Conservation (phyloP, 1,140 invertebrate genomes). For the Zaprionus ornatus region DNA sequence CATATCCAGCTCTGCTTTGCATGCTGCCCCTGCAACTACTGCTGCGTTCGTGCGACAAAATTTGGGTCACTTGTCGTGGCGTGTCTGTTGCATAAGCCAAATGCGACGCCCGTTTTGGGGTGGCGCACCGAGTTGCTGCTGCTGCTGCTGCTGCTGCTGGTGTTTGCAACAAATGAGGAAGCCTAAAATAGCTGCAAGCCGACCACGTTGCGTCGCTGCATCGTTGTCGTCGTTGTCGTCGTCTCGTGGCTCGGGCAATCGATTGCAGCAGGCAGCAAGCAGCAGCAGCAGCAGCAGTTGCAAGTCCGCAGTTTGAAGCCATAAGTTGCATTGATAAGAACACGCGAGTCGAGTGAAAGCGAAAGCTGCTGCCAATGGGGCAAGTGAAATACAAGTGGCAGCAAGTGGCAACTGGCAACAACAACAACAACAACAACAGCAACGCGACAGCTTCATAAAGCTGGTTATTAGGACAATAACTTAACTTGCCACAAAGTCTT, state of each 20-base stretch:
- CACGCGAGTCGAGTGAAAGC: slow-evolving; percentile 34
- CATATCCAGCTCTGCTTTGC: background rate
- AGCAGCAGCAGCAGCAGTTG: slow-evolving; percentile 16
- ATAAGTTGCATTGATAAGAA: slow-evolving; percentile 75
- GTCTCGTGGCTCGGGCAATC: slow-evolving; percentile 46
- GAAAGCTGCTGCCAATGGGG: slow-evolving; percentile 36
- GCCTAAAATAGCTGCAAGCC: slow-evolving; percentile 71
- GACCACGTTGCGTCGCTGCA: slow-evolving; percentile 53
- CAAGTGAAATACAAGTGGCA: slow-evolving; percentile 38
- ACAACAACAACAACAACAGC: background rate
- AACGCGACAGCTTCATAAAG: background rate
- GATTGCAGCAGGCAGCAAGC: slow-evolving; percentile 46
- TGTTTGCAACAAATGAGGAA: slow-evolving; percentile 69
- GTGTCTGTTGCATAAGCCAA: slow-evolving; percentile 43
- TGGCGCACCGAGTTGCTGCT: slow-evolving; percentile 1
- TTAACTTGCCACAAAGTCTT: background rate
- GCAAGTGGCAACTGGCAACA: slow-evolving; percentile 4
- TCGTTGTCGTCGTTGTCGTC: slow-evolving; percentile 23
- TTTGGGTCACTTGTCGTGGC: slow-evolving; percentile 40
- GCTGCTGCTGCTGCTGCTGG: slow-evolving; percentile 10
- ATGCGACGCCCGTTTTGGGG: slow-evolving; percentile 30
- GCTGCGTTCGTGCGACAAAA: slow-evolving; percentile 24
- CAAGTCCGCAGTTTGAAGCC: slow-evolving; percentile 64
- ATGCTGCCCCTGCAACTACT: background rate
- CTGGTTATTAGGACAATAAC: slow-evolving; percentile 5